Conservation (phyloP, 2,888 invertebrate genomes). For the Zygaena filipendulae region DNA sequence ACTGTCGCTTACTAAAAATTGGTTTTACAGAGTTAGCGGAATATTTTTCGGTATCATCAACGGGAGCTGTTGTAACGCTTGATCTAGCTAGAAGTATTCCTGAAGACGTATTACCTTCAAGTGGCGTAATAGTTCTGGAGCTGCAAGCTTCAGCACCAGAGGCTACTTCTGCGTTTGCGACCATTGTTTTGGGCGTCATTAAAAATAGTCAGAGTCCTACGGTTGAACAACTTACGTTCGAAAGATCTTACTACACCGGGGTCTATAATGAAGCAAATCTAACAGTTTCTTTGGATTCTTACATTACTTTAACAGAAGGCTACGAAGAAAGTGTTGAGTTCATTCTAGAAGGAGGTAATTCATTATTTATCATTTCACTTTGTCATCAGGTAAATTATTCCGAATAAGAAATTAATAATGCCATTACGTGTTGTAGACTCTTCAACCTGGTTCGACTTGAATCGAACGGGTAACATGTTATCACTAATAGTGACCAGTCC, state of each 20-base stretch:
- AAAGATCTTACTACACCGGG: constrained; percentile 17
- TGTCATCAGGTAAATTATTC: too few species aligned
- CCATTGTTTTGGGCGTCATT: constrained; percentile 18
- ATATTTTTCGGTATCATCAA: constrained; percentile 13
- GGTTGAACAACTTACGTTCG: constrained; percentile 16
- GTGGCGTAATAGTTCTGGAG: constrained; percentile 18
- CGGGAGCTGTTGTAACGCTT: constrained; percentile 14
- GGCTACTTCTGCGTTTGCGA: constrained; percentile 16
- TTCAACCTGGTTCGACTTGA: constrained; percentile 9
- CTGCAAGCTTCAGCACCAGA: constrained; percentile 18
- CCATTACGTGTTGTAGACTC: neutral
- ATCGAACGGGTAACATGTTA: constrained; percentile 7
- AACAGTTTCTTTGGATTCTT: constrained; percentile 4
- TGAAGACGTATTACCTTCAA: constrained; percentile 16
- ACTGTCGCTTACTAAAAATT: too few species aligned
- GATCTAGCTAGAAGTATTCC: constrained; percentile 15
- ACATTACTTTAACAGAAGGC: constrained; percentile 14
- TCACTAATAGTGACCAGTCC: constrained; percentile 7
- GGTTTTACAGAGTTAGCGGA: constrained; percentile 17
- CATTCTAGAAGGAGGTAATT: constrained; percentile 22
- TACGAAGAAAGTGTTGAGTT: constrained; percentile 19
- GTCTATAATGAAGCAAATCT: constrained; percentile 10
- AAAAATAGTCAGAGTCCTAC: constrained; percentile 5
- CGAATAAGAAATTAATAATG: too few species aligned
- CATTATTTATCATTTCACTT: too few species aligned